phyloP scores from a whole-genome alignment of 1,140 invertebrate genomes.

The Aphis craccivora region DNA sequence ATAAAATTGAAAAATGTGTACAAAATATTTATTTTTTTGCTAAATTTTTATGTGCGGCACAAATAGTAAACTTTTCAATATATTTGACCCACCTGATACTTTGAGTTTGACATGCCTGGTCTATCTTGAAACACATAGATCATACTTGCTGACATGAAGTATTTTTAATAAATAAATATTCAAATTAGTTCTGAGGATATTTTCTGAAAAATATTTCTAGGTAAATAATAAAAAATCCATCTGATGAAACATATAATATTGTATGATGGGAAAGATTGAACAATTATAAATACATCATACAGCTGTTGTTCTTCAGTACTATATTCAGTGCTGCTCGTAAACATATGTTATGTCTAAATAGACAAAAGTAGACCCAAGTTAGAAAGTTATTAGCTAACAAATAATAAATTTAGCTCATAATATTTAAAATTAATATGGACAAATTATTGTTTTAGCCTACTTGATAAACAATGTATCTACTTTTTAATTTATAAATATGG shows the following conservation, averaged over 20 bases:
- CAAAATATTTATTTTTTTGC: no score
- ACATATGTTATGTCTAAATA: neutral
- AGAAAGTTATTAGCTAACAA: neutral
- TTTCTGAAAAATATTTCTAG: neutral
- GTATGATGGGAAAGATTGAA: neutral
- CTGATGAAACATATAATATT: neutral
- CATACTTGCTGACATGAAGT: neutral
- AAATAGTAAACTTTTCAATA: no score
- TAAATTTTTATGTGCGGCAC: no score
- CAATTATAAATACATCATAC: neutral
- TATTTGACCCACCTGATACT: no score
- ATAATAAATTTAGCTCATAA: neutral
- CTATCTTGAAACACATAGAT: neutral
- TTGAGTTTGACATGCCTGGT: no score
- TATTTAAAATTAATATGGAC: no score
- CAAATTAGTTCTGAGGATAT: neutral
- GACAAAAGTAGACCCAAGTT: neutral
- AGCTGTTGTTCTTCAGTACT: neutral
- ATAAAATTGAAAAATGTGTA: no score
- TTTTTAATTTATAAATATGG: neutral
- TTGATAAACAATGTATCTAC: neutral
- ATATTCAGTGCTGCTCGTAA: neutral
- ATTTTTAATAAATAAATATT: neutral
- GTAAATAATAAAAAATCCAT: neutral
- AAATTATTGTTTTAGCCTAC: neutral